phyloP scores from a whole-genome alignment of 2,113 vertebrate species.

The Chrysochloris asiatica region DNA sequence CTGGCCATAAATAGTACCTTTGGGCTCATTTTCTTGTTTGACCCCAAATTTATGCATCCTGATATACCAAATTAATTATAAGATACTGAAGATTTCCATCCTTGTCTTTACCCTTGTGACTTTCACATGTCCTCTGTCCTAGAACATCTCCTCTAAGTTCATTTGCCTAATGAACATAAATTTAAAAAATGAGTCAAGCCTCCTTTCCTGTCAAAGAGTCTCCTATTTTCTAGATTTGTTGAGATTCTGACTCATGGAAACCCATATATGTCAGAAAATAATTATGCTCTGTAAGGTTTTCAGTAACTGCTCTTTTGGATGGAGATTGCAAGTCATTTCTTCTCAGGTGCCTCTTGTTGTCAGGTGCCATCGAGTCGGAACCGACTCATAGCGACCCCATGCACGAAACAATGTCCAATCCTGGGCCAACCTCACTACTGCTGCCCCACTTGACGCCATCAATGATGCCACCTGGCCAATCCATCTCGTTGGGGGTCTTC shows the following conservation, averaged over 20 bases:
- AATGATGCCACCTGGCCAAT: too few relatives aligned
- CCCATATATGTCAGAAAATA: neutral
- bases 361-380: too few relatives aligned
- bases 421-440: too few relatives aligned
- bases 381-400: too few relatives aligned
- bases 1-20: too few relatives aligned
- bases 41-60: neutral
- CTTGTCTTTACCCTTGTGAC: neutral
- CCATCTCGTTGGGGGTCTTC: too few relatives aligned
- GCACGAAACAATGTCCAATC: too few relatives aligned
- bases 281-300: neutral
- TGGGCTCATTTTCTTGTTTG: too few relatives aligned
- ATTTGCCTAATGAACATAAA: too few relatives aligned
- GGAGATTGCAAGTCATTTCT: neutral
- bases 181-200: neutral
- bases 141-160: too few relatives aligned
- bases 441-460: too few relatives aligned
- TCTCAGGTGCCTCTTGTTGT: neutral
- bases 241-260: neutral
- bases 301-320: neutral
- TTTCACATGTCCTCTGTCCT: neutral
- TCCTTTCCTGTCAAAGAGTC: neutral
- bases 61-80: neutral
- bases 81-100: too few relatives aligned
- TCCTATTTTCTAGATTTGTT: neutral